Evolutionary conservation across 2,888 invertebrate species (phyloP), one percentile per base, ranked within the genome.

Genomic region (Rhagium mordax): DNA sequence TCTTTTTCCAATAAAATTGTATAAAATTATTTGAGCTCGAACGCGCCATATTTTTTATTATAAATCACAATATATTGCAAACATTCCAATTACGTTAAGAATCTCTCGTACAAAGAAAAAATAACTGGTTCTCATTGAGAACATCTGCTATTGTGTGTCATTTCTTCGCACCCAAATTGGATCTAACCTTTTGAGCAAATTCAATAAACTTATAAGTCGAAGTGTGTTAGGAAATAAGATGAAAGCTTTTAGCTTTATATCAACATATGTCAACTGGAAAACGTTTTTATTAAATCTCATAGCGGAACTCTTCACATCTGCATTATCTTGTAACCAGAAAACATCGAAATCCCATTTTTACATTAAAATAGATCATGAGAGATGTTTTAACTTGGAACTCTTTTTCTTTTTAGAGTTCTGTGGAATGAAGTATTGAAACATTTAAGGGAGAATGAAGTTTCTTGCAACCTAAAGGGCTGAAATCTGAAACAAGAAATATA

Each of bases 301-400:
- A 78, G 70, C 74, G 75, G 72, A 76, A 75, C 75, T 57, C 78
- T 33, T 73, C 76, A 78, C 78, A 72, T 78, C 74, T 76, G 75
- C 80, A 81, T 81, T 80, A 81, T 78, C 79, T 72, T 76, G 74
- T 79, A 81, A 79, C 80, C 55, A 21, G 80, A 79, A 75, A 82
- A 85, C 84, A 85, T 84, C 82, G 81, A 81, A 84, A 84, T 82
- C 84, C 84, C 84, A 85, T 85, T 85, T 81, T 75, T 74, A 78
- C 82, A 84, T 85, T 83, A 84, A 82, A 82, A 82, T 81, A 83
- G 82, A 83, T 82, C 82, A 82, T 83, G 70, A 57, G 49, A 29
- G 33, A 66, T 60, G 16, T 60, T 20, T 68, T 75, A 66, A 16
- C 53, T 33, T 47, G 15, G 7, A 20, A 57, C 6, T 15, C 55